A percentile compares a stretch with the other conserved stretches of the same genome.
Evolutionary conservation across 2,797 vertebrate species (phyloP).

Genomic region (Anomalospiza imberbis): DNA sequence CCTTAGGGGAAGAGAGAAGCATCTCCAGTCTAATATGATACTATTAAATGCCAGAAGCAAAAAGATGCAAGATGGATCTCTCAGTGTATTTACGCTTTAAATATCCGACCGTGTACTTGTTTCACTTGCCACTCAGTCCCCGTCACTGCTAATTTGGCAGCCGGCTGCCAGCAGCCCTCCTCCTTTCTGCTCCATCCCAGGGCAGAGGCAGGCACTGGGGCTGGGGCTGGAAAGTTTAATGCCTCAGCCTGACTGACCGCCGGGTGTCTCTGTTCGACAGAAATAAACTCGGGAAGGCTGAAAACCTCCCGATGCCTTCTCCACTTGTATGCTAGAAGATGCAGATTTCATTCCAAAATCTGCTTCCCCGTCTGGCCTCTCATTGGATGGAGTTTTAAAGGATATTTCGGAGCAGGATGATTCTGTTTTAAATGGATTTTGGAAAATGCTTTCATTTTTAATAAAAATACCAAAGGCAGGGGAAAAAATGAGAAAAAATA

Average conservation of each 20-base stretch:
- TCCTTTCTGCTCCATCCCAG: not conserved
- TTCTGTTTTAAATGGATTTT: not conserved
- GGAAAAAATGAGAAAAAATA: not conserved
- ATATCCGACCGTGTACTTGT: accelerated
- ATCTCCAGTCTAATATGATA: not conserved
- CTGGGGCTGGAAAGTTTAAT: accelerated
- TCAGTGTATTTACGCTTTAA: not conserved
- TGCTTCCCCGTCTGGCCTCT: not conserved
- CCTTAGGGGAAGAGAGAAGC: slow-evolving; percentile 30
- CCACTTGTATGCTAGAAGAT: accelerated
- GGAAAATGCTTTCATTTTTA: not conserved
- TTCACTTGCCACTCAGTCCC: not conserved
- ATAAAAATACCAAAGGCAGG: not conserved
- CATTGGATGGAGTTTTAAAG: not conserved
- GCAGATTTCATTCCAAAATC: not conserved
- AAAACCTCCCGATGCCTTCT: not conserved
- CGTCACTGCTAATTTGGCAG: not conserved
- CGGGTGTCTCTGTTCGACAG: slow-evolving; percentile 40
- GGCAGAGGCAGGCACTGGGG: not conserved
- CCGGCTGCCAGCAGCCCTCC: not conserved
- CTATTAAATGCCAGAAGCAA: not conserved
- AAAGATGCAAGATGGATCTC: not conserved
- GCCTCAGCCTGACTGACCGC: not conserved
- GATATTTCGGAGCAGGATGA: not conserved
- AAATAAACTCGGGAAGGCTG: not conserved